Evolutionary conservation across 92 coral and sea anemone species (phyloP), one percentile per base, ranked within the genome.

Genomic region (Phenganax subtilis): DNA sequence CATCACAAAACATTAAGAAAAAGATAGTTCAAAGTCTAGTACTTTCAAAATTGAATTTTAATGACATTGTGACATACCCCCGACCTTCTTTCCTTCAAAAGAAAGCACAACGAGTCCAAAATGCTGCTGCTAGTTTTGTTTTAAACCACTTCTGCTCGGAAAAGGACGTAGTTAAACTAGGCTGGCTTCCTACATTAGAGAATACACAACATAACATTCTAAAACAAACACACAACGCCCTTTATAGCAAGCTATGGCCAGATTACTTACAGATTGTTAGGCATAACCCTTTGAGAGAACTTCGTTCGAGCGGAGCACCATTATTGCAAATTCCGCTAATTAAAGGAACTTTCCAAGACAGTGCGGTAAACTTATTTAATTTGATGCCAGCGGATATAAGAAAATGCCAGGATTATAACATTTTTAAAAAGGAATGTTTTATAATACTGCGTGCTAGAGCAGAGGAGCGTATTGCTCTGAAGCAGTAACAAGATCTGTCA

Each of bases 121-220:
- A 68, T 51, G 63, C 67, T 53, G 84, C 76, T 10, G 76, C 76
- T 20, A 80, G 83, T 54, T 79, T 79, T 11, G 73, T 78, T 12
- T 6, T 31, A 12, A 76, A 77, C 71, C 57, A 54, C 16, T 77
- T 57, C 31, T 77, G 82, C 61, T 57, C 82, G 25, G 70, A 77
- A 54, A 77, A 44, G 55, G 82, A n/a, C 37, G 71, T 77, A 8
- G 51, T 56, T 15, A 63, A 76, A 44, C 31, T 76, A 0, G 81
- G 81, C 69, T 76, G 81, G 81, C 81, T 76, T 16, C 81, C 81
- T 20, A 56, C 81, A 8, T 70, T 76, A 76, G 81, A 76, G 67
- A 76, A 30, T 12, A 37, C 72, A 27, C 72, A 67, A 67, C 28
- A 27, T 12, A 67, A 20, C 72, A 12, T 67, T 10, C 72, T 67